Evolutionary conservation across 2,888 invertebrate species (phyloP).

Genomic region (Neuroscelio doddi): DNA sequence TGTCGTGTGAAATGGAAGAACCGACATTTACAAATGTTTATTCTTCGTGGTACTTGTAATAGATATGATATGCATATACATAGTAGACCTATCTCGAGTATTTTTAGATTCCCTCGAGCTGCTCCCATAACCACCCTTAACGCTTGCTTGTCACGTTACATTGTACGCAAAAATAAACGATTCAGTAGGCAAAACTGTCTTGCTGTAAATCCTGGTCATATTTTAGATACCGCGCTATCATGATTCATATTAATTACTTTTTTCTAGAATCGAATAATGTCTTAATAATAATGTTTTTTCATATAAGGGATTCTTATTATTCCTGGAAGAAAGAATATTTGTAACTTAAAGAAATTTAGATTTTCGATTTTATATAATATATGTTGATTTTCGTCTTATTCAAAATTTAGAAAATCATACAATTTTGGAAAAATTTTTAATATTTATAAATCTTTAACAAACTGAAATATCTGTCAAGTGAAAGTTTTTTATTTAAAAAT

Average conservation of each 20-base stretch:
- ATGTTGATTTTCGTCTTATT: no score
- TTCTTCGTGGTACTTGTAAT: slow-evolving; percentile 32
- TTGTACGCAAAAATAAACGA: slow-evolving; percentile 38
- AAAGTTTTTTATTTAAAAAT: no score
- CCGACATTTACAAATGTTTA: slow-evolving; percentile 37
- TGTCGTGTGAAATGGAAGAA: slow-evolving; percentile 22
- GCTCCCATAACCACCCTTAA: slow-evolving; percentile 43
- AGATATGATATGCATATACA: slow-evolving; percentile 38
- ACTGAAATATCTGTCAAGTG: no score
- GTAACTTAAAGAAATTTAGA: no score
- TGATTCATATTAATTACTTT: slow-evolving; percentile 31
- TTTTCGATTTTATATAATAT: no score
- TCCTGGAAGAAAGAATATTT: no score
- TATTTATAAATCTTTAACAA: no score
- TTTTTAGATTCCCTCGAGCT: slow-evolving; percentile 36
- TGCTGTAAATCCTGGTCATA: no score
- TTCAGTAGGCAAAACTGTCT: slow-evolving; percentile 28
- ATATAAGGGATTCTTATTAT: no score
- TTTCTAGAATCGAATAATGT: not conserved
- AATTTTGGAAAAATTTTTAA: no score
- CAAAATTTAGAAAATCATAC: no score
- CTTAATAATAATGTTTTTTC: no score
- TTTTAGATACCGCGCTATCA: slow-evolving; percentile 26
- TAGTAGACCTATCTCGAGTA: slow-evolving; percentile 36
- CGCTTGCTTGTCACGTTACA: slow-evolving; percentile 39